Evolutionary conservation across 2,113 vertebrate genomes (phyloP), one percentile per base, ranked within the genome.

Genomic region (Okapia johnstoni): DNA sequence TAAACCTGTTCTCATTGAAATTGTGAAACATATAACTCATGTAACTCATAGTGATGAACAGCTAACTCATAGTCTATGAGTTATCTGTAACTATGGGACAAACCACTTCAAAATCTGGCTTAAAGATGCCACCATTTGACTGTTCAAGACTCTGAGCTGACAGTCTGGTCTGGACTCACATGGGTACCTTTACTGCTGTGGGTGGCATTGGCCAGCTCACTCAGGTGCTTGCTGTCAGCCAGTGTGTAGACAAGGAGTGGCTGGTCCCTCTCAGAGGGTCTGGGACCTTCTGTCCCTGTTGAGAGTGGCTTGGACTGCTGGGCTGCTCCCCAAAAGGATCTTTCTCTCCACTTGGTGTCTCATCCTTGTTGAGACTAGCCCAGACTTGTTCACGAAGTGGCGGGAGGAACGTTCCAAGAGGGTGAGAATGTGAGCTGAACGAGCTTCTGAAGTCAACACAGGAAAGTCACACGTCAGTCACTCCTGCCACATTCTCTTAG

Each of bases 391-490:
- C 16, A 23, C 26, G 23, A 7, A 9, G 15, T 19, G 12, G 7
- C 0, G 19, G n/a, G 21, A 7, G 66, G 66, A 10, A 15, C 0
- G 0, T 60, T 3, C 10, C 10, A 25, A 6, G 13, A n/a, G 36
- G 13, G 12, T 23, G 36, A 60, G 54, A 19, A 4, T 6, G 26
- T 4, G 57, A 88, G 12, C 28, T 2, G 3, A 40, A 50, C 4
- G 40, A 11, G 10, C 33, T 36, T n/a, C n/a, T 26, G 16, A 57
- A 19, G 5, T 25, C 52, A 80, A 19, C 1, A 2, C n/a, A 54
- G 13, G 13, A 48, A 30, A 43, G 50, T 48, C 48, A 46, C 58
- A 60, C 0, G 5, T 76, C 57, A 36, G 17, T 76, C 52, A 46
- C 28, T 16, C 43, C 40, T 19, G 16, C 14, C 1, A 6, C 6